phyloP scores from a whole-genome alignment of 2,113 vertebrate species.

The Pandion haliaetus region DNA sequence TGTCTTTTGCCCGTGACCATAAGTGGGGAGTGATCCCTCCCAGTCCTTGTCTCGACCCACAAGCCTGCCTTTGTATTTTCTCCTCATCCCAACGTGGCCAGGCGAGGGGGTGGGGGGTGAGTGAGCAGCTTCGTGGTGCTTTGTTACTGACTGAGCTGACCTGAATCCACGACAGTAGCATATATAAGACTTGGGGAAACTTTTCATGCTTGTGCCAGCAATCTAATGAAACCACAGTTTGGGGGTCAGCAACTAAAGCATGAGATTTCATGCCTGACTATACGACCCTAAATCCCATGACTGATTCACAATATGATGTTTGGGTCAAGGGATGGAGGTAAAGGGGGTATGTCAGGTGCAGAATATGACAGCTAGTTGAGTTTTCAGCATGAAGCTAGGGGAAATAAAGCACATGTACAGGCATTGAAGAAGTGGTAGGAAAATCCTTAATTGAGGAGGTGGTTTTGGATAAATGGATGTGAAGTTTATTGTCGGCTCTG shows the following conservation, averaged over 20 bases:
- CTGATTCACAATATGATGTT: not conserved
- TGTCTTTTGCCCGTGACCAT: no score
- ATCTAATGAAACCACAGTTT: not conserved
- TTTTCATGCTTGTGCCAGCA: not conserved
- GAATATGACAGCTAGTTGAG: not conserved
- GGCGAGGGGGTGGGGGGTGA: no score
- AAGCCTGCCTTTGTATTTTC: no score
- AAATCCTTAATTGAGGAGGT: not conserved
- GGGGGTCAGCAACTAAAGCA: not conserved
- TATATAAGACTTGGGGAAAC: accelerated
- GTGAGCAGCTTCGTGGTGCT: no score
- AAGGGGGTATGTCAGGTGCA: not conserved
- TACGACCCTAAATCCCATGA: not conserved
- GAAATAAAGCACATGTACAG: not conserved
- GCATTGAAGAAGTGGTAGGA: not conserved
- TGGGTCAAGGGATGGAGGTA: not conserved
- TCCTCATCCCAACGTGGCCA: no score
- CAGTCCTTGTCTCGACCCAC: no score
- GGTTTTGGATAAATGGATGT: not conserved
- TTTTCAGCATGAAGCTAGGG: not conserved
- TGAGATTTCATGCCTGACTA: not conserved
- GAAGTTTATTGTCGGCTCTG: not conserved
- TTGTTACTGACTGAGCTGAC: no score
- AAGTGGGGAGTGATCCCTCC: no score
- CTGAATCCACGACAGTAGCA: no score